Evolutionary conservation across 2,888 invertebrate species (phyloP).

Genomic region (Neelides folsomi): DNA sequence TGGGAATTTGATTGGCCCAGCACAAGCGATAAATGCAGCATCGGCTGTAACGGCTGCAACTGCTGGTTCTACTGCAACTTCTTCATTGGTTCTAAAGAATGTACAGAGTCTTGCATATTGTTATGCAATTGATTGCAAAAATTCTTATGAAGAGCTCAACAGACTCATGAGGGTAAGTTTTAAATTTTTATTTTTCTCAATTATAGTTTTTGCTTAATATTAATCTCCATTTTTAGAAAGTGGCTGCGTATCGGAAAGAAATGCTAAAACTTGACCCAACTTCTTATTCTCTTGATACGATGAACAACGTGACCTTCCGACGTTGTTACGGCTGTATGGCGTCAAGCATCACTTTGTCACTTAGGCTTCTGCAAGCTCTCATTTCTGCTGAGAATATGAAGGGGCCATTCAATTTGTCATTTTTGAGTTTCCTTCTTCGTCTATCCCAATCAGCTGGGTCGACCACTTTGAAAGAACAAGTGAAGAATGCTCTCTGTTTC

Average conservation of each 20-base stretch:
- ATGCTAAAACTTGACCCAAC: conserved; percentile 31
- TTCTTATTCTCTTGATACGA: conserved; percentile 27
- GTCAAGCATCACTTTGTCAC: conserved; percentile 30
- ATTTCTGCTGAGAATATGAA: conserved; percentile 31
- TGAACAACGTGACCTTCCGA: conserved; percentile 32
- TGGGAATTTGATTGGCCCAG: background rate
- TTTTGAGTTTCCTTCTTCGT: conserved; percentile 30
- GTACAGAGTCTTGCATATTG: conserved; percentile 89
- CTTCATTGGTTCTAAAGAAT: conserved; percentile 28
- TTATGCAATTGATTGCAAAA: conserved; percentile 88
- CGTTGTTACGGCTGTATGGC: conserved; percentile 67
- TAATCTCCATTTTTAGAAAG: conserved; percentile 15
- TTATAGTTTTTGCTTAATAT: no score
- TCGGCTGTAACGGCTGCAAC: conserved; percentile 37
- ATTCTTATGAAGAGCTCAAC: conserved; percentile 84
- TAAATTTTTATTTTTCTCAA: no score
- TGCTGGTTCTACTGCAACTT: conserved; percentile 41
- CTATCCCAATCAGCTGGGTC: conserved; percentile 32
- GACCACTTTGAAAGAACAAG: conserved; percentile 31
- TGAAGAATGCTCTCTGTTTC: conserved; percentile 32
- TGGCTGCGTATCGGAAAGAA: conserved; percentile 28
- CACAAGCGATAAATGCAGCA: background rate
- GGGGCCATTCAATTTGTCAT: conserved; percentile 29
- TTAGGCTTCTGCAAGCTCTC: conserved; percentile 30
- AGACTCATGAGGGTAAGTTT: conserved; percentile 43